Evolutionary conservation across 2,113 vertebrate genomes (phyloP).

Genomic region (Gallinago undulata): DNA sequence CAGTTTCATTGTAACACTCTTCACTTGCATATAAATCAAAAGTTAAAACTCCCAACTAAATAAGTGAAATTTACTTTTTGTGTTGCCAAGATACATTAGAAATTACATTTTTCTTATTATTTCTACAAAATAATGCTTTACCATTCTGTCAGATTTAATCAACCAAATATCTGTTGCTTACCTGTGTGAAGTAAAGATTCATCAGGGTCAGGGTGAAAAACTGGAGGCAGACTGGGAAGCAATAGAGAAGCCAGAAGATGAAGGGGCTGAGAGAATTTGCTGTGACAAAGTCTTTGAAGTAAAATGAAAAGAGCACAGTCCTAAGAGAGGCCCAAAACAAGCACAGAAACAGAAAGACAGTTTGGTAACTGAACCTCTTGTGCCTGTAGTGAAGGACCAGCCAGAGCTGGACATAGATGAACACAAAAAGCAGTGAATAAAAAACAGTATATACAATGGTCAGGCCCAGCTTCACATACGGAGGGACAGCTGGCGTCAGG

Average conservation of each 20-base stretch:
- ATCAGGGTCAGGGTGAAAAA: conserved; percentile 97
- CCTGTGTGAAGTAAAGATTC: conserved; percentile 97
- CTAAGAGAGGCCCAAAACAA: conserved; percentile 94
- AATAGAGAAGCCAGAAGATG: conserved; percentile 97
- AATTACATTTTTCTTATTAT: background rate
- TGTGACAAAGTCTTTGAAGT: conserved; percentile 91
- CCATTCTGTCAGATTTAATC: conserved; percentile 2
- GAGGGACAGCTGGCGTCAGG: conserved; percentile 87
- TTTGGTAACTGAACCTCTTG: conserved; percentile 97
- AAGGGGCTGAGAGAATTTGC: conserved; percentile 91
- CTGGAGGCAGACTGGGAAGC: conserved; percentile 96
- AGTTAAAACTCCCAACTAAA: background rate
- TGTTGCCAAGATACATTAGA: background rate
- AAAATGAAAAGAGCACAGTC: conserved; percentile 96
- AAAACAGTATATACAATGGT: conserved; percentile 91
- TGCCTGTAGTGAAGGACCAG: conserved; percentile 92
- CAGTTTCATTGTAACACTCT: background rate
- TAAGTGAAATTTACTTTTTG: background rate
- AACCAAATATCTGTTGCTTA: conserved; percentile 68
- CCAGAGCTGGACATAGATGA: conserved; percentile 94
- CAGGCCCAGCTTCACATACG: conserved; percentile 90
- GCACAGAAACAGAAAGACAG: conserved; percentile 95
- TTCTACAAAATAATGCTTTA: background rate
- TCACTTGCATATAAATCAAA: background rate
- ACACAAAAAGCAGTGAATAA: conserved; percentile 93